Base-by-base conservation (phyloP, 2,113 vertebrate genomes). In the Pedionomus torquatus region DNA sequence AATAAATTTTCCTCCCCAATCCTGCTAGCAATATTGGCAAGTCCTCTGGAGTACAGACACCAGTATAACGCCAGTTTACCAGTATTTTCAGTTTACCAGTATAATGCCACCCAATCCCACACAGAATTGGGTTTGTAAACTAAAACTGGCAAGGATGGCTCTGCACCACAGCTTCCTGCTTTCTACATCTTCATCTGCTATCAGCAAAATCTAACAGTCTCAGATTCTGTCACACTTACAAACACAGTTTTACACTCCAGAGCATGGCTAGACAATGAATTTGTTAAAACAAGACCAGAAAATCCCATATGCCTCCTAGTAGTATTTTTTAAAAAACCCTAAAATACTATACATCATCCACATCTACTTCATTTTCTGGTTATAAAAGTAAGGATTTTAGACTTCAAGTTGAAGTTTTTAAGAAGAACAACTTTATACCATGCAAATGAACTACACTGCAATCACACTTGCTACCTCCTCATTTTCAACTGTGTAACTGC, bases 141-240 rank as follows among this genome's bases (percentile, higher is more conserved):
- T 87, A 89, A 94, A 94, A 91, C 57, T 57, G 26, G 79, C 94
- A 96, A 93, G 74, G 71, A 90, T 39, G 54, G 79, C 87, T 95
- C 83, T 90, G 92, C 89, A 97, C 89, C 94, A 74, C 96, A 97
- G 83, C 51, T 98, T 98, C 98, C 98, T 98, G 97, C 97, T 97
- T 96, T 95, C 93, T 96, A 70, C 83, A 81, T 37, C 30, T 94
- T 76, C 90, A 70, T 81, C 61, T 81, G 79, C 91, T 89, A 97
- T 90, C 83, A 76, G 83, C 78, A 87, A 85, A 94, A 96, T 87
- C 64, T 89, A 72, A 66, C 93, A 44, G 80, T 65, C 81, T 93
- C 72, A 52, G 55, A 81, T 63, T 35, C 70, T 9, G 3, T 51
- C 78, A 51, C 17, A 20, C 30, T 75, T 54, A 93, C 11, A 78